Base-by-base conservation (phyloP, 1,140 invertebrate species). In the Catajapyx aquilonaris region DNA sequence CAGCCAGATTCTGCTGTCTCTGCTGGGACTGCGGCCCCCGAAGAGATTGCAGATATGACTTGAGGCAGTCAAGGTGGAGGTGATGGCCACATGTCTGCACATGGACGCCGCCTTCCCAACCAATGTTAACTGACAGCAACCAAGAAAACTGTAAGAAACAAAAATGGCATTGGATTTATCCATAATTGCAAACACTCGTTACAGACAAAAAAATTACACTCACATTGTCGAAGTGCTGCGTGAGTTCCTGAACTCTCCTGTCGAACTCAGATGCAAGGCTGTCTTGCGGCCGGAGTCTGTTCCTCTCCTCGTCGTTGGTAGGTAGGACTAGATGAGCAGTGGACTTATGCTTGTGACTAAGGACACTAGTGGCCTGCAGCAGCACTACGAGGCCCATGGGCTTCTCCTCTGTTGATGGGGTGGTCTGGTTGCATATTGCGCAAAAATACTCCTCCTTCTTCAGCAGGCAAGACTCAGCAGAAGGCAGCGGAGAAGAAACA, bases 41-140 rank as follows among this genome's bases (percentile, higher is more conserved):
- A 30, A 94, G 59, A 4, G 85, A 84, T 40, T 73, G 67, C 32
- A 90, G 60, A 61, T 94, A 96, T 0, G 81, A 76, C 52, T 77
- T 76, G 43, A 90, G 70, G 59, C 90, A 96, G 50, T 85, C 81
- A 37, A 94, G 64, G 60, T 96, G 90, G 21, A 96, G 61, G 56
- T 93, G 85, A 59, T 96, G 90, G 9, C 88, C 90, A 62, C 90
- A 95, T 1, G 87, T 88, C 60, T 90, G 83, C n/a, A 90, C 81
- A 53, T 86, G 76, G 15, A 94, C 81, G 20, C 88, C 88, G 39
- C 83, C 84, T 55, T 88, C 81, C 76, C 83, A 91, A 2, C 85
- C 84, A 44, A 81, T 71, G 55, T 83, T 87, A 17, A 90, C 67
- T 2, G 81, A 77, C 31, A 85, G 53, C 50, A 83, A 66, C 76